phyloP scores from a whole-genome alignment of 2,113 vertebrate genomes.

The Bothrops jararaca region DNA sequence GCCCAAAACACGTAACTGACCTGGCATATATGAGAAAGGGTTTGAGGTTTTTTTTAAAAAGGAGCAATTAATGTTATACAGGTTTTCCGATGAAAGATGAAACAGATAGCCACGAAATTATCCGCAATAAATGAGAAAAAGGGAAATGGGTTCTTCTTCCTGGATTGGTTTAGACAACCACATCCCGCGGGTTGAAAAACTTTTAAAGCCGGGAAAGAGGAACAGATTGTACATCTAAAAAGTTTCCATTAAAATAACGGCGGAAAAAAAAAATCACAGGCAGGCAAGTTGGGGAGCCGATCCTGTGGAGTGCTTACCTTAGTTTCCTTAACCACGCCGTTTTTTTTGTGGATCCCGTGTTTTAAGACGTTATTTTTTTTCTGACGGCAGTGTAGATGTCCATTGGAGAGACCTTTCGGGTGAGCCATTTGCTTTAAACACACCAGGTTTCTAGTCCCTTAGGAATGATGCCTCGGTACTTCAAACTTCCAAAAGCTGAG shows the following conservation, averaged over 20 bases:
- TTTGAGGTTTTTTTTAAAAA: background rate
- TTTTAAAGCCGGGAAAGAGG: background rate
- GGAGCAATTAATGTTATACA: background rate
- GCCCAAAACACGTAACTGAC: background rate
- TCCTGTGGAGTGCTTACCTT: background rate
- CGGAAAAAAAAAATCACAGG: background rate
- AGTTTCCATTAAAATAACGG: background rate
- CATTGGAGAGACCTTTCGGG: background rate
- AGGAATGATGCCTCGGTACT: background rate
- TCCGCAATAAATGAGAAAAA: background rate
- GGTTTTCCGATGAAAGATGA: background rate
- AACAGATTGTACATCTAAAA: background rate
- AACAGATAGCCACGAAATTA: background rate
- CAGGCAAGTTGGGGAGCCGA: background rate
- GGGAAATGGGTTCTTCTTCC: background rate
- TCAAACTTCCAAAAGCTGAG: background rate
- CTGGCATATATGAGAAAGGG: background rate
- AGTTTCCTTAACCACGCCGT: background rate
- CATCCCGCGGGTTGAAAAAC: background rate
- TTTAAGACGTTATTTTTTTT: background rate
- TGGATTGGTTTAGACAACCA: background rate
- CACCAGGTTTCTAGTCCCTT: background rate
- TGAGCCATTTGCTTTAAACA: background rate
- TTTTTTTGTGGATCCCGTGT: background rate
- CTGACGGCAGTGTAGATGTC: background rate